Evolutionary conservation across 1,140 invertebrate species (phyloP).

Genomic region (Psilanteris sp.): DNA sequence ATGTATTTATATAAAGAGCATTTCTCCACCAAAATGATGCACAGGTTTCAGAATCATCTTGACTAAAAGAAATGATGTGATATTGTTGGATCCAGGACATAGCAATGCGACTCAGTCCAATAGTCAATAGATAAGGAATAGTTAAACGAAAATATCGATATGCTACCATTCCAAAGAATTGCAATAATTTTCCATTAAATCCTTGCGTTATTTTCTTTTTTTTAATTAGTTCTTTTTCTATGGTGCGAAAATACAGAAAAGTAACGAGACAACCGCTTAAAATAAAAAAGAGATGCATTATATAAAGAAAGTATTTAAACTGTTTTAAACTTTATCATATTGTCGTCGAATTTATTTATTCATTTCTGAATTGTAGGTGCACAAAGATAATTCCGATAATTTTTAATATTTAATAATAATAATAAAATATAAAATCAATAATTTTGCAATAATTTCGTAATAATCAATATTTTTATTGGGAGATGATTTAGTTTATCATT

Average conservation of each 20-base stretch:
- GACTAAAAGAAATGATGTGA: slow-evolving; percentile 69
- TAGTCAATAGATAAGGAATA: slow-evolving; percentile 72
- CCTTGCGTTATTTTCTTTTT: slow-evolving; percentile 66
- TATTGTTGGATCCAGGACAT: slow-evolving; percentile 70
- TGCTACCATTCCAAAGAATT: slow-evolving; percentile 72
- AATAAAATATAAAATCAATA: no score
- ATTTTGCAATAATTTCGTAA: no score
- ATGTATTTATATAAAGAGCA: slow-evolving; percentile 76
- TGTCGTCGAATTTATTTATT: background rate
- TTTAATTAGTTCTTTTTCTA: slow-evolving; percentile 67
- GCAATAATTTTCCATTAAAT: slow-evolving; percentile 64
- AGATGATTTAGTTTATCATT: no score
- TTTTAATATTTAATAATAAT: no score
- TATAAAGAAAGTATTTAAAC: no score
- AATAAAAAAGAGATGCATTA: no score
- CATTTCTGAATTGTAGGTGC: no score
- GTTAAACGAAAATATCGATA: slow-evolving; percentile 75
- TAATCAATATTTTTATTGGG: no score
- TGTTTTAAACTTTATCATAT: no score
- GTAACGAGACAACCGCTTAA: slow-evolving; percentile 74
- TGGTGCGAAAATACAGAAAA: slow-evolving; percentile 76
- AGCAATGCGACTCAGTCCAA: slow-evolving; percentile 70
- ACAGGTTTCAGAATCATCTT: slow-evolving; percentile 72
- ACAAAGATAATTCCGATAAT: no score
- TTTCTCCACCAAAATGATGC: slow-evolving; percentile 78